Evolutionary conservation across 2,888 invertebrate genomes (phyloP), one percentile per base, ranked within the genome.

Genomic region (Himalopsyche japonica): DNA sequence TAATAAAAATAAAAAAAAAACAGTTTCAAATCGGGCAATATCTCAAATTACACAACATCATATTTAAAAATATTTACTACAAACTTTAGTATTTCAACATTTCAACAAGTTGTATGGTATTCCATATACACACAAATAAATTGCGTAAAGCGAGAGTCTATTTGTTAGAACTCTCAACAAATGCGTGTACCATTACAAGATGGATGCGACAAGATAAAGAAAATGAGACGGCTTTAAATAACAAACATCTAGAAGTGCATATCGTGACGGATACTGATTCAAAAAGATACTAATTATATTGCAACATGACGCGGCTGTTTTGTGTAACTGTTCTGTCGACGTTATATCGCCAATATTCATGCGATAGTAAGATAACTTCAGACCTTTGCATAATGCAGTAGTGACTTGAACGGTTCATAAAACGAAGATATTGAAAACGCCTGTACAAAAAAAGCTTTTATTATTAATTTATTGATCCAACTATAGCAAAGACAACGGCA

Each of bases 181-280:
- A 57, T 48, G 57, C 79, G 83, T 83, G 57, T 32, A 79, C 34
- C 76, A 34, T 70, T 76, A 76, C 79, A 64, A 57, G 82, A 82
- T 82, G 82, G 24, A 82, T 79, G 70, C 79, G 18, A 4, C 10
- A 34, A 82, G 82, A 82, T 82, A 82, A 82, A 64, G 47, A 27
- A 77, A 30, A 30, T 30, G 32, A 20, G 43, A 20, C 15, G 34
- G 57, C 57, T 57, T 57, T 57, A 57, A 57, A 57, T 57, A 57
- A 57, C 77, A 43, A 47, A 77, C 82, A 32, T 77, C 30, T 82
- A 27, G 48, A 49, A 79, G 64, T 79, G 79, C 57, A 57, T 34
- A 37, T 79, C 82, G 82, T 82, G 82, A 82, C 82, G 47, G 82
- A 79, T 48, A 80, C 80, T 80, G 80, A 80, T 80, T 48, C 32